Conservation (phyloP, 2,888 invertebrate genomes). For the Prosopocoilus inquinatus region DNA sequence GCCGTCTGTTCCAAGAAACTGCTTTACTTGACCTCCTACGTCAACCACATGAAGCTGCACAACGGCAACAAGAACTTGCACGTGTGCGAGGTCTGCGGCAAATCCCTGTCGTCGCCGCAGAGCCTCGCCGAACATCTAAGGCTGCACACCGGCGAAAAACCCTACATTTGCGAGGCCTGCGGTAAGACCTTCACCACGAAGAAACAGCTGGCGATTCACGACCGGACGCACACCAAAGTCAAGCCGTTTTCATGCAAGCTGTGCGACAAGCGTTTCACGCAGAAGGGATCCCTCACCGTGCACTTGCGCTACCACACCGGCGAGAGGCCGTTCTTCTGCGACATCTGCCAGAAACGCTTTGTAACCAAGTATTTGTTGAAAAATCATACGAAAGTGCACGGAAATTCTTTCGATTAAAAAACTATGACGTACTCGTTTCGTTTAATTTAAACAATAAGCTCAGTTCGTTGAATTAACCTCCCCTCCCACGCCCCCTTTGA, state of each 20-base stretch:
- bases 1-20: constrained; percentile 26
- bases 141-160: constrained; percentile 24
- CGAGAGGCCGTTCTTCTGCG: constrained; percentile 33
- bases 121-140: constrained; percentile 14
- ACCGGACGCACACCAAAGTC: constrained; percentile 13
- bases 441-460: no score
- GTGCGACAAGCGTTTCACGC: constrained; percentile 31
- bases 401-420: background rate
- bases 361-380: constrained; percentile 6
- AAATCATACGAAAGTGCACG: constrained; percentile 11
- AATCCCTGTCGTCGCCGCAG: constrained; percentile 36
- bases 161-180: constrained; percentile 47
- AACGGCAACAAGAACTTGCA: constrained; percentile 9
- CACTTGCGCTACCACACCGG: constrained; percentile 16
- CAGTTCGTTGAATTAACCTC: no score
- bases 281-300: constrained; percentile 24
- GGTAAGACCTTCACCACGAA: constrained; percentile 28
- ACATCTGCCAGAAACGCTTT: constrained; percentile 43
- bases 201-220: constrained; percentile 23
- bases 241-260: constrained; percentile 15
- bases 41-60: constrained; percentile 21
- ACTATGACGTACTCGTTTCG: no score
- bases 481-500: no score
- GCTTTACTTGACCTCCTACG: constrained; percentile 14
- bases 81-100: constrained; percentile 46